phyloP scores from a whole-genome alignment of 2,797 vertebrate genomes.

The Galaxias olidus region DNA sequence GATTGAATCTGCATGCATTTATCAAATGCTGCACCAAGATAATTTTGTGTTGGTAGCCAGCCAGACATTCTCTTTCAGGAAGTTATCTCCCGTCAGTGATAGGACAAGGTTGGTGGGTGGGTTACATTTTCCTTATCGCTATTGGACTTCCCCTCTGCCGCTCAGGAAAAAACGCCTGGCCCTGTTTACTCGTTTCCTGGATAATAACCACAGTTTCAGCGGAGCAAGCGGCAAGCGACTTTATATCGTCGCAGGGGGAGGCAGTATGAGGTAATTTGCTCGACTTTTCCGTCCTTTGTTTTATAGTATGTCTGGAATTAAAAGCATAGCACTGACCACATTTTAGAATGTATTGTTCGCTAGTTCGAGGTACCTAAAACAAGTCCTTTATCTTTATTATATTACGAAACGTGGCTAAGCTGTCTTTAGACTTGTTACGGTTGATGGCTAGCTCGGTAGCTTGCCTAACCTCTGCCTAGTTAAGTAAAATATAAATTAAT shows the following conservation, averaged over 20 bases:
- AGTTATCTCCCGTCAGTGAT: conserved; percentile 59
- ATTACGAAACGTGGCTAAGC: too few relatives aligned
- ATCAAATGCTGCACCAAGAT: too few relatives aligned
- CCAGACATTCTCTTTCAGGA: conserved; percentile 36
- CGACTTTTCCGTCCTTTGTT: background rate
- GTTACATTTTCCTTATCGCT: conserved; percentile 57
- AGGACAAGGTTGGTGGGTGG: conserved; percentile 72
- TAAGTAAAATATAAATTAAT: too few relatives aligned
- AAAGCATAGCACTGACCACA: too few relatives aligned
- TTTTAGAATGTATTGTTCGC: too few relatives aligned
- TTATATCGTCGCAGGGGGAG: conserved; percentile 44
- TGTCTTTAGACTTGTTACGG: too few relatives aligned
- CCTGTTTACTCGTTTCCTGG: conserved; percentile 66
- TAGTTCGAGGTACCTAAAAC: too few relatives aligned
- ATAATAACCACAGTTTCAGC: conserved; percentile 33
- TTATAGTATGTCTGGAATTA: background rate
- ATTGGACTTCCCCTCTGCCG: conserved; percentile 71
- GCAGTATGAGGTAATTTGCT: conserved; percentile 66
- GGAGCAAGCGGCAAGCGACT: conserved; percentile 25
- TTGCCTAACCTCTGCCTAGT: too few relatives aligned
- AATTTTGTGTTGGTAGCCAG: too few relatives aligned
- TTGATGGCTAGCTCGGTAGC: too few relatives aligned
- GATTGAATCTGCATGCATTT: too few relatives aligned
- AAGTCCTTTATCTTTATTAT: too few relatives aligned
- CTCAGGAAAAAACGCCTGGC: conserved; percentile 54